Evolutionary conservation across 2,888 invertebrate species (phyloP), one percentile per base, ranked within the genome.

Genomic region (Nomada ferruginata): DNA sequence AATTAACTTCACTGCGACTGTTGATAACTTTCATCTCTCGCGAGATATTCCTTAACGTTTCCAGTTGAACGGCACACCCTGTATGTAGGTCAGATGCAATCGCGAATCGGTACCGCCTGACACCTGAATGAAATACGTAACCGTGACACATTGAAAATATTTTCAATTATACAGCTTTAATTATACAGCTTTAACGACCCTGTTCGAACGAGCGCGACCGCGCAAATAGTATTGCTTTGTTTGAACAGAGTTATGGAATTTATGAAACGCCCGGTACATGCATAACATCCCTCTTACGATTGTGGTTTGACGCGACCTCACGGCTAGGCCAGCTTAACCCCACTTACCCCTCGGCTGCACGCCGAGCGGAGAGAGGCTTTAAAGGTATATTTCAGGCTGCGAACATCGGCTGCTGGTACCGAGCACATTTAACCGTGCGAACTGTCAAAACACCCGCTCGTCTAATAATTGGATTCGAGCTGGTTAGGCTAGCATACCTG

Each of bases 261-360:
- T 57, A 50, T 47, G 44, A 74, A 79, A 64, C 55, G 53, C n/a
- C 20, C 47, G 23, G 44, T 53, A 60, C 23, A 9, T n/a, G 82
- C 65, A 73, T 82, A 83, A 82, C 82, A 88, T 89, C 79, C 87
- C 89, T 88, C 89, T 87, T 88, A 86, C 90, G 87, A 92, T 91
- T 89, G 91, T 91, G 90, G 90, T 91, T 36, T 90, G 90, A 91
- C 90, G 87, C 90, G 91, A 92, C 91, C 92, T 91, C 90, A 87
- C 91, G 88, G 89, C 91, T 90, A 89, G 90, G 89, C 90, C 91
- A 90, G 91, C 92, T 92, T 92, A 92, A 91, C 90, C 91, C 91
- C 92, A 91, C 91, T 92, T 92, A 88, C 90, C 88, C 90, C 89
- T 84, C 85, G 87, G 83, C 85, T 87, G 87, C 88, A 84, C 86